A percentile compares a stretch with the other conserved stretches of the same genome.
These are phyloP conservation scores for Apus apus DNA, from an alignment of 2,113 vertebrate genomes.

Conservation along the genomic window DNA sequence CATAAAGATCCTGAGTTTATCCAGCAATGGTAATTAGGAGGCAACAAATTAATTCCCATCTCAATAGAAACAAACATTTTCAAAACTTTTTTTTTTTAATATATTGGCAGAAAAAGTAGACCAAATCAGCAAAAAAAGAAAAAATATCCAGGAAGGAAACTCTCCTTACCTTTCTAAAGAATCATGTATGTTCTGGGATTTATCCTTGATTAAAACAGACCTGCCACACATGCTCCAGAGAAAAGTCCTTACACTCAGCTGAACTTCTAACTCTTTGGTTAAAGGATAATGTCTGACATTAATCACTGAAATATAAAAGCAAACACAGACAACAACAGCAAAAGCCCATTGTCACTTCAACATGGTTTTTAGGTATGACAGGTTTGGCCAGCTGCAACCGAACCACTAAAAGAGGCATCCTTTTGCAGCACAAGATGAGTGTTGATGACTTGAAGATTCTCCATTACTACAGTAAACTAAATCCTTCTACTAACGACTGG, in stretches of 20 bases:
- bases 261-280: not conserved
- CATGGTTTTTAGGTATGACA: not conserved
- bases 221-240: not conserved
- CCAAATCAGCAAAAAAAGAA: not conserved
- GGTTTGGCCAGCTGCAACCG: not conserved
- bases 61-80: slow-evolving; percentile 28
- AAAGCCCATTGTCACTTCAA: not conserved
- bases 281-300: not conserved
- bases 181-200: not conserved
- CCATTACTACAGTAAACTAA: not conserved
- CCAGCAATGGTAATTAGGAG: slow-evolving; percentile 6
- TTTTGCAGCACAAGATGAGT: not conserved
- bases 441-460: not conserved
- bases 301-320: not conserved
- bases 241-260: not conserved
- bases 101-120: not conserved
- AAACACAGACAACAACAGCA: not conserved
- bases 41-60: slow-evolving; percentile 16
- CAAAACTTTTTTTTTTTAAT: not conserved
- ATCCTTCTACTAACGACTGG: fast-evolving
- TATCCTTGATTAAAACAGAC: not conserved
- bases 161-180: not conserved
- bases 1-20: not conserved
- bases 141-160: not conserved
- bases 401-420: not conserved